Conservation (phyloP, 1,140 invertebrate species). For the Drosophila littoralis region DNA sequence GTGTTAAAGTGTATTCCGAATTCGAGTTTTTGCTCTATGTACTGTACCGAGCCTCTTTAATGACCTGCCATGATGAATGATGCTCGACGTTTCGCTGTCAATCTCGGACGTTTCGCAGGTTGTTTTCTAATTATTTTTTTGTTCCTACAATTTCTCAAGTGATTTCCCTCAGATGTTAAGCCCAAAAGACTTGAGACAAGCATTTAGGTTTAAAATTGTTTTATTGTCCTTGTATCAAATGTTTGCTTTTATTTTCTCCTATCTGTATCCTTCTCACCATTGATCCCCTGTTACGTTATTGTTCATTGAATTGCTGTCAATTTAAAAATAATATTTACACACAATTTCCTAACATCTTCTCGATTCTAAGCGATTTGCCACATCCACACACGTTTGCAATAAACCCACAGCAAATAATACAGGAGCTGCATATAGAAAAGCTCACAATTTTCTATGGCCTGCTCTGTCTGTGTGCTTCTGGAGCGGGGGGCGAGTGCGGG, state of each 20-base stretch:
- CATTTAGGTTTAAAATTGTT: constrained; percentile 15
- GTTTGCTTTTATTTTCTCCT: background rate
- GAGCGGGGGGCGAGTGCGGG: background rate
- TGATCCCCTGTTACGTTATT: constrained; percentile 70
- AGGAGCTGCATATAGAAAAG: constrained; percentile 67
- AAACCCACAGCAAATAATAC: constrained; percentile 44
- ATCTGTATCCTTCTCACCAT: constrained; percentile 30
- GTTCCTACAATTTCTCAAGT: constrained; percentile 20
- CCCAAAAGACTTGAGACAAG: background rate
- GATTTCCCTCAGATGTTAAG: background rate
- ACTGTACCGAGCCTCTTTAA: constrained; percentile 25
- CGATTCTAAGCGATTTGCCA: constrained; percentile 44
- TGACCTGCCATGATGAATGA: constrained; percentile 35
- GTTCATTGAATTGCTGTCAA: constrained; percentile 74
- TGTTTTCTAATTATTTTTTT: constrained; percentile 43
- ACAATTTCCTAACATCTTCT: constrained; percentile 56
- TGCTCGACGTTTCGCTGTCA: constrained; percentile 36
- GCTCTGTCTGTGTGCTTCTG: background rate
- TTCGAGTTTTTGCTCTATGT: background rate
- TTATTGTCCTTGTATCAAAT: constrained; percentile 3
- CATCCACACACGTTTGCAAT: constrained; percentile 4
- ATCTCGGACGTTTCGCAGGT: constrained; percentile 25
- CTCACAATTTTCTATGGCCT: constrained; percentile 45
- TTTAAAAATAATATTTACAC: constrained; percentile 78
- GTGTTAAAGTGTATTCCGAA: constrained; percentile 2